A percentile compares a stretch with the other conserved stretches of the same genome.
These are phyloP conservation scores for Auanema sp. DNA, from an alignment of 2,888 invertebrate species.

Conservation along the genomic window DNA sequence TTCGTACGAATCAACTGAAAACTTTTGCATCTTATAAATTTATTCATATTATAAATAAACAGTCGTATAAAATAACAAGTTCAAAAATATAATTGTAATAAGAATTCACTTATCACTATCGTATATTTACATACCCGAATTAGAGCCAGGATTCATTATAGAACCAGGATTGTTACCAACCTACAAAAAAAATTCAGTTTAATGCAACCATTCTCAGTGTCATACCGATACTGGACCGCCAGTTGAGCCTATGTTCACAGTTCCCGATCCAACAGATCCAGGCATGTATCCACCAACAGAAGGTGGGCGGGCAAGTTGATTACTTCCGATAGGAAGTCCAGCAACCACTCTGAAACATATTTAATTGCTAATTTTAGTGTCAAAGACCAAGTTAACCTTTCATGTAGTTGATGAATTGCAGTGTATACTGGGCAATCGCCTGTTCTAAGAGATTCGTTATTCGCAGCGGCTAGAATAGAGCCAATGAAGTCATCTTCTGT, in stretches of 20 bases:
- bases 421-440: constrained; percentile 2
- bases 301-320: constrained; percentile 1
- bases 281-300: background rate
- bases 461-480: background rate
- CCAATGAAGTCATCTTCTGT: constrained; percentile 4
- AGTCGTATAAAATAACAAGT: no score
- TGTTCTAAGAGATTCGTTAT: constrained; percentile 2
- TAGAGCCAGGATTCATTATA: constrained; percentile 7
- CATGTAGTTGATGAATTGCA: constrained; percentile 3
- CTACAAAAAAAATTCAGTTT: background rate
- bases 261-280: constrained; percentile 7
- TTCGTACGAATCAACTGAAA: no score
- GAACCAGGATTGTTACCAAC: constrained; percentile 10
- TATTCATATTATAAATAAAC: no score
- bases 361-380: background rate
- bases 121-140: constrained; percentile 4
- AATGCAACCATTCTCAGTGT: background rate
- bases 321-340: background rate
- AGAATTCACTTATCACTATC: no score
- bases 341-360: background rate
- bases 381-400: background rate
- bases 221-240: constrained; percentile 8
- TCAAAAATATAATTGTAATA: no score
- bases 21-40: no score
- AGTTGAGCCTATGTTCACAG: constrained; percentile 6